Evolutionary conservation across 2,113 vertebrate genomes (phyloP).

Genomic region (Mus spicilegus): DNA sequence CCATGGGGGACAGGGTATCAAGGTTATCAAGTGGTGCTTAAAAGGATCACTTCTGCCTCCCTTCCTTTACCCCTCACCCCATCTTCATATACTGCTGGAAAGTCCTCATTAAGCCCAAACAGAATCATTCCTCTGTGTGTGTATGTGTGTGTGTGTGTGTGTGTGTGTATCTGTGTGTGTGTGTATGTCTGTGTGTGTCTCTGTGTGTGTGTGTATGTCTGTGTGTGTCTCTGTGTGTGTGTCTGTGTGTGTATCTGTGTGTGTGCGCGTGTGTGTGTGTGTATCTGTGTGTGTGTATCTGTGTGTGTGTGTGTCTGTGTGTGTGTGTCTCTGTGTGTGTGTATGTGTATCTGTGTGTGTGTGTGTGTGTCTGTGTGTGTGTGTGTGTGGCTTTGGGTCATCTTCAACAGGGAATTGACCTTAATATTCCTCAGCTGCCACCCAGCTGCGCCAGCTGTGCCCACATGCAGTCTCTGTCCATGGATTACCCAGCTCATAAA

Average conservation of each 20-base stretch:
- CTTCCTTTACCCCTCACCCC: not conserved
- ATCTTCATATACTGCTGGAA: not conserved
- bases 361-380: no score
- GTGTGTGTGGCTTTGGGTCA: not conserved
- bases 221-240: no score
- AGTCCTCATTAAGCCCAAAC: not conserved
- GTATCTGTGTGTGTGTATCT: rapidly evolving
- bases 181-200: rapidly evolving
- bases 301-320: no score
- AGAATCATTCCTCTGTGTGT: not conserved
- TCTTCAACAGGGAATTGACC: not conserved
- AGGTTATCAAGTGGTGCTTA: not conserved
- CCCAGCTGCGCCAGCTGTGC: not conserved
- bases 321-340: no score
- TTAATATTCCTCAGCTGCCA: not conserved
- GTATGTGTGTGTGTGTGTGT: no score
- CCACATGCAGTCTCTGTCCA: rapidly evolving
- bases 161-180: no score
- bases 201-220: rapidly evolving
- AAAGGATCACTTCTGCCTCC: not conserved
- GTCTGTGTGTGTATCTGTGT: no score
- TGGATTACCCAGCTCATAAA: not conserved
- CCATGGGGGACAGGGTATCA: not conserved
- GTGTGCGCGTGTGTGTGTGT: no score
- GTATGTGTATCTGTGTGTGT: no score